These are phyloP conservation scores for Antedon bifida DNA, from an alignment of 35 echinoderm and acorn worm species.

Conservation along the genomic window DNA sequence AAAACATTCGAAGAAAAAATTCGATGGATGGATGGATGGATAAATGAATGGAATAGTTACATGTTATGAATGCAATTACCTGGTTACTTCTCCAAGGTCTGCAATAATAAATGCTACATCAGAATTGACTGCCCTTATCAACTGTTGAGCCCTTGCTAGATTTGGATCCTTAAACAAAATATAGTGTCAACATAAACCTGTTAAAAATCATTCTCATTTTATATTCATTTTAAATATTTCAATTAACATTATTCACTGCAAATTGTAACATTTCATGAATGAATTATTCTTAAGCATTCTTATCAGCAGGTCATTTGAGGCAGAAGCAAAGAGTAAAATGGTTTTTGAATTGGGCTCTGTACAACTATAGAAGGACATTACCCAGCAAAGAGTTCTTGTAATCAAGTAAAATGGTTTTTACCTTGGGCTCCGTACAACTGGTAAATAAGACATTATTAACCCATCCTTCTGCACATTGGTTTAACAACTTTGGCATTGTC, in stretches of 20 bases:
- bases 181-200: no score
- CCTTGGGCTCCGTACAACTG: constrained; percentile 56
- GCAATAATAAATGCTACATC: constrained; percentile 80
- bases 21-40: no score
- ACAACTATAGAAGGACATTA: constrained; percentile 72
- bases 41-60: background rate
- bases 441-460: constrained; percentile 92
- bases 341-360: constrained; percentile 41
- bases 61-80: constrained; percentile 8
- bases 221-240: no score
- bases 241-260: no score
- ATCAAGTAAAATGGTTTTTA: constrained; percentile 7
- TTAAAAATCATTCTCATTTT: no score
- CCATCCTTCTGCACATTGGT: constrained; percentile 87
- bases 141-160: constrained; percentile 43
- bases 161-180: constrained; percentile 35
- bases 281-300: no score
- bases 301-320: no score
- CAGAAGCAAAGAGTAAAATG: no score
- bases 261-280: no score
- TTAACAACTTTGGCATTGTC: constrained; percentile 63
- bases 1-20: background rate
- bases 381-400: no score
- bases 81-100: constrained; percentile 79
- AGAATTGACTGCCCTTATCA: constrained; percentile 70